phyloP scores from a whole-genome alignment of 2,888 invertebrate species.

The Mesoligia furuncula region DNA sequence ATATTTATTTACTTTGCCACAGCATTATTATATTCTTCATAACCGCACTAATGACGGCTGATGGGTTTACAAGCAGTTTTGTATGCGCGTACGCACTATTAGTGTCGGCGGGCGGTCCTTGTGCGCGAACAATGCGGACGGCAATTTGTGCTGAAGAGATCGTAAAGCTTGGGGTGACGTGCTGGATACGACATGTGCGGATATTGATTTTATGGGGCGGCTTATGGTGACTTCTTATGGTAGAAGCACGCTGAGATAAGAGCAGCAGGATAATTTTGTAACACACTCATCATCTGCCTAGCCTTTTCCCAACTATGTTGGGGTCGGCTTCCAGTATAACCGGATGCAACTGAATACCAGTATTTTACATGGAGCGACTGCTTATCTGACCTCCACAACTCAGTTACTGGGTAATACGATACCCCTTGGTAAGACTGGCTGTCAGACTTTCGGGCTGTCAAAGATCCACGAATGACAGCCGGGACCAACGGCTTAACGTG shows the following conservation, averaged over 20 bases:
- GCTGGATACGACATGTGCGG: slow-evolving; percentile 50
- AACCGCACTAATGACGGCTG: slow-evolving; percentile 70
- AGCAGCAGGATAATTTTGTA: too few species aligned
- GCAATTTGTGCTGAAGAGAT: slow-evolving; percentile 67
- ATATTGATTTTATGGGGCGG: slow-evolving; percentile 43
- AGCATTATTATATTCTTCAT: slow-evolving; percentile 70
- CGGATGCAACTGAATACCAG: too few species aligned
- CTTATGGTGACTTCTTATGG: slow-evolving; percentile 7
- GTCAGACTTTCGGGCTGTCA: too few species aligned
- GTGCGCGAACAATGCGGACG: slow-evolving; percentile 61
- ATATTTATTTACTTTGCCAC: slow-evolving; percentile 73
- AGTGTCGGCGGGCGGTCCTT: slow-evolving; percentile 71
- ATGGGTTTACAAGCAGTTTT: slow-evolving; percentile 60
- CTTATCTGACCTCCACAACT: too few species aligned
- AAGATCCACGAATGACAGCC: too few species aligned
- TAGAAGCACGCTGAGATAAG: slow-evolving; percentile 3
- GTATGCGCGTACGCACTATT: slow-evolving; percentile 56
- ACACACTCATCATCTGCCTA: too few species aligned
- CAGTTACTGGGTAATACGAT: too few species aligned
- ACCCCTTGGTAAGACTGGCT: too few species aligned
- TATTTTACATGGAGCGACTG: too few species aligned
- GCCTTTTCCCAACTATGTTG: too few species aligned
- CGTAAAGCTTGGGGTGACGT: slow-evolving; percentile 29
- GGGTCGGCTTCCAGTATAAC: too few species aligned
- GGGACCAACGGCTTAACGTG: too few species aligned